A percentile compares a stretch with the other conserved stretches of the same genome.
These are phyloP conservation scores for Centropus bengalensis DNA, from an alignment of 2,113 vertebrate genomes.

Conservation along the genomic window DNA sequence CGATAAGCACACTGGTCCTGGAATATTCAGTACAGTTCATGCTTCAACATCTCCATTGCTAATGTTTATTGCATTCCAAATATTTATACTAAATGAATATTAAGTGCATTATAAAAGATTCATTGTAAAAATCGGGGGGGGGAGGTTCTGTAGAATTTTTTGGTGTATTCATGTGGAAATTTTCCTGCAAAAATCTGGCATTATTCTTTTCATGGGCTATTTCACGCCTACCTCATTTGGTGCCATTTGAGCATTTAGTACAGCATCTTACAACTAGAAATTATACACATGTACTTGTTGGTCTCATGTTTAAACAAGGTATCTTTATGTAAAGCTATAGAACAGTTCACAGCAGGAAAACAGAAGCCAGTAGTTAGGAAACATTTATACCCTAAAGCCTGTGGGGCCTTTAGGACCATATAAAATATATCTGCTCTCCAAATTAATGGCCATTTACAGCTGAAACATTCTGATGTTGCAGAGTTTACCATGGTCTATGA, in stretches of 20 bases:
- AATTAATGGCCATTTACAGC: neutral
- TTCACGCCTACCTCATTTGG: neutral
- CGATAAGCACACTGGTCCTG: neutral
- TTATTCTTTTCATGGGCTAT: neutral
- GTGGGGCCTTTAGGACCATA: slow-evolving; percentile 53
- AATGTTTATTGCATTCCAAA: neutral
- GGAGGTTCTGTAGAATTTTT: neutral
- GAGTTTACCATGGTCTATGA: neutral
- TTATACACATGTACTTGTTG: neutral
- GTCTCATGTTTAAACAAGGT: neutral
- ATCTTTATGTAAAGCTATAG: neutral
- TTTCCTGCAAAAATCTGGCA: neutral
- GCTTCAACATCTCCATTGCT: neutral
- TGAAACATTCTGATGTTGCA: neutral
- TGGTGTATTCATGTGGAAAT: neutral
- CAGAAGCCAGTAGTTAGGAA: neutral
- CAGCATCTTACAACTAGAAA: neutral
- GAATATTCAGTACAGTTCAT: neutral
- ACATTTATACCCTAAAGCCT: slow-evolving; percentile 27
- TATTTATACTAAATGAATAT: neutral
- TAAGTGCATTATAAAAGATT: neutral
- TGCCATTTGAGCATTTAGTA: neutral
- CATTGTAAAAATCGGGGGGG: neutral
- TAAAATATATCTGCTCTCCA: slow-evolving; percentile 23
- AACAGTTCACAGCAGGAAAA: neutral